These are phyloP conservation scores for Apteryx owenii DNA, from an alignment of 2,113 vertebrate species.

Conservation along the genomic window DNA sequence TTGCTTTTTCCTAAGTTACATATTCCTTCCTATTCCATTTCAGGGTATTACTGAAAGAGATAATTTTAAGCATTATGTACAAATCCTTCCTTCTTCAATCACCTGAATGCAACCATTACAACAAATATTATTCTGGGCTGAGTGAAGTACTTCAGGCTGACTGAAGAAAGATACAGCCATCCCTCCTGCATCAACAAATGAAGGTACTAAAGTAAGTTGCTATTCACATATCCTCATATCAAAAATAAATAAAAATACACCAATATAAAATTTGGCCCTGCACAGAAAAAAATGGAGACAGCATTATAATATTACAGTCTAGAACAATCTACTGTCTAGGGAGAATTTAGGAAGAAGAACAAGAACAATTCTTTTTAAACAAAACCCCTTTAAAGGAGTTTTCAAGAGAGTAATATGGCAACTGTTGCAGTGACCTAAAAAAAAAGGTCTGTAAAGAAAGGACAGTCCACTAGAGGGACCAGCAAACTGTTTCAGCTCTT, in stretches of 20 bases:
- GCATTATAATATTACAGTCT: neutral
- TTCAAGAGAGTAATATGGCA: neutral
- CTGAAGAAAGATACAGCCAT: neutral
- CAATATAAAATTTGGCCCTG: neutral
- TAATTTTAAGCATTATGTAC: neutral
- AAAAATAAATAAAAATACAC: neutral
- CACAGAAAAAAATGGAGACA: neutral
- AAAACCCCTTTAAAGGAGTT: neutral
- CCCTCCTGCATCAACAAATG: neutral
- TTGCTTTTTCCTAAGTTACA: neutral
- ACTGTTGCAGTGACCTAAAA: neutral
- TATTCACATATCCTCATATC: neutral
- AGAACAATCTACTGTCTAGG: neutral
- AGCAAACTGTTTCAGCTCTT: neutral
- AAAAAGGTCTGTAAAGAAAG: neutral
- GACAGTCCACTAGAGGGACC: neutral
- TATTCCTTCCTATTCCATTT: neutral
- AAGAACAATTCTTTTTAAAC: neutral
- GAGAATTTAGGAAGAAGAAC: neutral
- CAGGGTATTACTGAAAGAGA: neutral
- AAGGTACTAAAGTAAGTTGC: neutral
- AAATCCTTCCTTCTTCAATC: constrained; percentile 9
- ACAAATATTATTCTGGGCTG: constrained; percentile 26
- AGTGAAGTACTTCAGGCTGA: neutral
- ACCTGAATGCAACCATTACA: constrained; percentile 6